Evolutionary conservation across 2,113 vertebrate species (phyloP).

Genomic region (Bothrops jararaca): DNA sequence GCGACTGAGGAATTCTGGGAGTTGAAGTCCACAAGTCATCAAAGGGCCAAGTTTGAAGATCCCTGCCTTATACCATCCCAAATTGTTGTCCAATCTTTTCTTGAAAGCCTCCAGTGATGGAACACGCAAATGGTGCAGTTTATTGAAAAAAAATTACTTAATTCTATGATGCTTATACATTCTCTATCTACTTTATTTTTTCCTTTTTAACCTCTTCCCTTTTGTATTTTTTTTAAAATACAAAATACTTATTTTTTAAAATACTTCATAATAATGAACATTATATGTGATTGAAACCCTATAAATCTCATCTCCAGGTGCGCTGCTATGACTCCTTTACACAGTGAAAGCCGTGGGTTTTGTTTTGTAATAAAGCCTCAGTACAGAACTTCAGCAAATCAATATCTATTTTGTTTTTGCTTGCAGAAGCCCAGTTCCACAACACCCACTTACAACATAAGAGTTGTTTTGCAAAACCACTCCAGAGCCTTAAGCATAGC

Average conservation of each 20-base stretch:
- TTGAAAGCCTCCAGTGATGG: background rate
- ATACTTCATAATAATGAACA: background rate
- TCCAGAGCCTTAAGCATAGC: background rate
- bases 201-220: background rate
- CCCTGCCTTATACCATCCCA: too few relatives aligned
- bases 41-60: too few relatives aligned
- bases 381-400: background rate
- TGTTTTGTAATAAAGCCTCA: background rate
- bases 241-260: background rate
- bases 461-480: slow-evolving; percentile 1
- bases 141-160: background rate
- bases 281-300: background rate
- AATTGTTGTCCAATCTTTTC: background rate
- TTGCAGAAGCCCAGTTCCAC: background rate
- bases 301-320: background rate
- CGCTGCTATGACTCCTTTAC: background rate
- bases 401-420: background rate
- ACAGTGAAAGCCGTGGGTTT: background rate
- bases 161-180: background rate
- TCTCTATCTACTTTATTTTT: background rate
- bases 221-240: background rate
- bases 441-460: slow-evolving; percentile 5
- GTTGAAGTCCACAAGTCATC: too few relatives aligned
- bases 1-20: too few relatives aligned
- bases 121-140: background rate